phyloP scores from a whole-genome alignment of 2,113 vertebrate genomes.

The Pterocles burchelli region DNA sequence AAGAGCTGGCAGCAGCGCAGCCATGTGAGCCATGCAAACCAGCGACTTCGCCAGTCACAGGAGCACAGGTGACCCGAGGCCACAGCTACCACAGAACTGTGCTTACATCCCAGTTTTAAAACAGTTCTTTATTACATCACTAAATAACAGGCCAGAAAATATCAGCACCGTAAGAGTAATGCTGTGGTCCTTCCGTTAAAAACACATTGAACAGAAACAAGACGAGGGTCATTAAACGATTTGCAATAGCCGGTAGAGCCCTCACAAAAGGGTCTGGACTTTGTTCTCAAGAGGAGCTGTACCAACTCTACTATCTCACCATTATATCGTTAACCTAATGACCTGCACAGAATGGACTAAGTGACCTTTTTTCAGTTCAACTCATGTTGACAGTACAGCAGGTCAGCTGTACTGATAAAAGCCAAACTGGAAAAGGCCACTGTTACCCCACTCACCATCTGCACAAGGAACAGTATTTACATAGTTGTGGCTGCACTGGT shows the following conservation, averaged over 20 bases:
- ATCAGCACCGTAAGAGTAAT: background rate
- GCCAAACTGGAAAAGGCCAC: background rate
- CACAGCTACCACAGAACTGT: background rate
- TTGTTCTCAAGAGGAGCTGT: background rate
- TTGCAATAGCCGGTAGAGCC: background rate
- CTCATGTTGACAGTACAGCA: background rate
- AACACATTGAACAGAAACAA: background rate
- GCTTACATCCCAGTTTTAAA: background rate
- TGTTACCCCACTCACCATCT: background rate
- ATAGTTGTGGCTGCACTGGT: background rate
- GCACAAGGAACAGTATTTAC: background rate
- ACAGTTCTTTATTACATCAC: background rate
- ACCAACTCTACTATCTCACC: background rate
- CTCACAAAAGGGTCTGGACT: background rate
- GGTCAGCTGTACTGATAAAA: background rate
- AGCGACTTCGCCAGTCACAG: fast-evolving
- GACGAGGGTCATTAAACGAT: background rate
- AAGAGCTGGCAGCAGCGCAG: background rate
- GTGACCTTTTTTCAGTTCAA: background rate
- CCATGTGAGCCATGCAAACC: fast-evolving
- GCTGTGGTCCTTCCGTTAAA: background rate
- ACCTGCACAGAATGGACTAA: background rate
- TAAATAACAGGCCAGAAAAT: background rate
- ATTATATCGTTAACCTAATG: background rate
- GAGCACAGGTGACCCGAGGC: fast-evolving